Percentiles rank a stretch among this genome's conserved stretches.
Evolutionary conservation across 2,888 invertebrate genomes (phyloP).

Genomic region (Pardosa pseudoannulata): DNA sequence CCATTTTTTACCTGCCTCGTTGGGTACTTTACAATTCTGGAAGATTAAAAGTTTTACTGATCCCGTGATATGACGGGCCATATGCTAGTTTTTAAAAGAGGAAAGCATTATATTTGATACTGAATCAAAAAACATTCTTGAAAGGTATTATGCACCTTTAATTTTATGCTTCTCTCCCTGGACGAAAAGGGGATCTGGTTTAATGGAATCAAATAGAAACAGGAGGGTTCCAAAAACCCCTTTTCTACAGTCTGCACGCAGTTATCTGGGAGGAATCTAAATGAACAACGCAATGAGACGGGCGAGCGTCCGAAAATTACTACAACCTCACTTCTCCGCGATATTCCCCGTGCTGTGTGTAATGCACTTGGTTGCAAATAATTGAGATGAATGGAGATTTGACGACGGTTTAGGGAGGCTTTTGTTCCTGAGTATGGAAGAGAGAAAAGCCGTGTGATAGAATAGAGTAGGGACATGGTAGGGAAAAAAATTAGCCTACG

Average conservation of each 20-base stretch:
- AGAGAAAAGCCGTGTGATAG: no score
- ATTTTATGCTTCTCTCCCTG: neutral
- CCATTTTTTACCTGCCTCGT: no score
- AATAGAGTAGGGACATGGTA: neutral
- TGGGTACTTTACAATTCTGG: no score
- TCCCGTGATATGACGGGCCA: no score
- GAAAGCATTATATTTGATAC: no score
- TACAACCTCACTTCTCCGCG: neutral
- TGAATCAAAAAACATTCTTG: no score
- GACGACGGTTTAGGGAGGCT: neutral
- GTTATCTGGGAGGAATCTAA: constrained; percentile 59
- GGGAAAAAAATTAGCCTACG: neutral
- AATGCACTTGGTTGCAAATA: neutral
- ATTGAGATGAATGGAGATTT: neutral
- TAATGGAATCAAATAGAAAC: neutral
- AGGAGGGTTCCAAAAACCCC: neutral
- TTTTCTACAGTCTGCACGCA: constrained; percentile 5
- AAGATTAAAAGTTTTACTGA: no score
- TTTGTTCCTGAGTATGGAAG: neutral
- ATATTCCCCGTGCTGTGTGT: neutral
- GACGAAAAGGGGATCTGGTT: neutral
- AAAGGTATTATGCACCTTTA: no score
- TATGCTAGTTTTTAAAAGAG: no score
- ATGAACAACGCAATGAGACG: constrained; percentile 54
- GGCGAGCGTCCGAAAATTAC: neutral